Evolutionary conservation across 2,888 invertebrate genomes (phyloP), one percentile per base, ranked within the genome.

Genomic region (Caenorhabditis panamensis): DNA sequence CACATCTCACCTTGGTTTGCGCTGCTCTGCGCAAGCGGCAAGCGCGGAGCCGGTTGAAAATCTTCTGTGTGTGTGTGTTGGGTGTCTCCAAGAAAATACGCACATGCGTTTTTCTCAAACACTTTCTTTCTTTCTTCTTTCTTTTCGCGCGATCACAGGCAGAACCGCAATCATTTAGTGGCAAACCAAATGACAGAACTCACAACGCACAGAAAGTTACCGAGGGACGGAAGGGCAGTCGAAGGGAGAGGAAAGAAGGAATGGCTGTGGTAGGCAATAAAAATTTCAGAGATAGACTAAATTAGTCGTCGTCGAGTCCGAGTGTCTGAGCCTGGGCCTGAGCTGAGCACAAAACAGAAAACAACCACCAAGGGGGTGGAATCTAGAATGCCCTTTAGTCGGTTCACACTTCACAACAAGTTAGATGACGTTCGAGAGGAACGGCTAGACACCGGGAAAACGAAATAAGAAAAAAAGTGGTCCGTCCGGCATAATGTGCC

Each of bases 81-180:
- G 47, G 63, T 49, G 72, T 51, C 41, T 59, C 37, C 37, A 66
- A 58, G 58, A 59, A 49, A 56, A 59, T 69, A 61, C 58, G 59
- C 63, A 62, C 63, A 72, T 58, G 72, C 63, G 72, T 75, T 66
- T 73, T 66, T 66, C 53, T 61, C 66, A 75, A 53, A 66, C 75
- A 69, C 68, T 59, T 24, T 49, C 41, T 66, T 71, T 64, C 36
- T 18, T 44, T 54, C 54, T 64, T 49, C 56, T 36, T 44, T 56
- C 31, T 47, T 31, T 72, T 54, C 28, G 64, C 64, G 64, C 64
- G 59, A 73, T 73, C 64, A 64, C 47, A 56, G 31, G 31, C 37
- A 41, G 61, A 44, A 68, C 59, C 59, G 68, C 54, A 63, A 63
- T 72, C 56, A 72, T 72, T 72, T 59, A 59, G 71, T 26, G 53